Conservation (phyloP, 2,888 invertebrate genomes). For the Acleris sparsana region DNA sequence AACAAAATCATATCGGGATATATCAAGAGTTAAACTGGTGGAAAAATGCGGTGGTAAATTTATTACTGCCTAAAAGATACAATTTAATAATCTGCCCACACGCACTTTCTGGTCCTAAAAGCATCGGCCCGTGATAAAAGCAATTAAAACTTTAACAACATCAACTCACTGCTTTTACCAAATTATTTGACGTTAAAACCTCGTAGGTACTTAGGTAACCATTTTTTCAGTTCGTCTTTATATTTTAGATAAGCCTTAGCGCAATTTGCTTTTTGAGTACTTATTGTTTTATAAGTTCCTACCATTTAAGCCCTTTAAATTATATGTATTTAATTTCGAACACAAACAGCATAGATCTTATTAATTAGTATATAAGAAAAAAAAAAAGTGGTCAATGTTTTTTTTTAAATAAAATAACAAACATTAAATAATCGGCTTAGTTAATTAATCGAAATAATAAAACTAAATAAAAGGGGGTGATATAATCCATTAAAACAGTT, state of each 20-base stretch:
- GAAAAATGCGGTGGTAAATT: conserved; percentile 46
- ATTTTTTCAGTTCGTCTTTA: background rate
- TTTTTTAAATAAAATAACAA: too few species aligned
- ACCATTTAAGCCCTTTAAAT: too few species aligned
- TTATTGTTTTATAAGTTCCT: too few species aligned
- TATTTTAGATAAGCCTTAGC: background rate
- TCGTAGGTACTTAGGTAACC: background rate
- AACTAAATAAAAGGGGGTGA: too few species aligned
- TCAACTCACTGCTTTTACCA: conserved; percentile 51
- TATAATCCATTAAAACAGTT: too few species aligned
- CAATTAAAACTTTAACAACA: conserved; percentile 79
- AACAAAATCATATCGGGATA: conserved; percentile 16
- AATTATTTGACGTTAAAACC: conserved; percentile 29
- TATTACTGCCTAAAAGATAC: conserved; percentile 60
- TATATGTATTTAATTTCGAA: too few species aligned
- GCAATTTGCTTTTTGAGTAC: too few species aligned
- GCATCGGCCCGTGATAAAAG: conserved; percentile 72
- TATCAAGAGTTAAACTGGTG: conserved; percentile 44
- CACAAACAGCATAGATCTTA: too few species aligned
- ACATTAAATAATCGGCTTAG: too few species aligned
- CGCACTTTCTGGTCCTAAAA: conserved; percentile 69
- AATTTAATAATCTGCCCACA: conserved; percentile 68
- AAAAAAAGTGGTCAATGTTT: too few species aligned
- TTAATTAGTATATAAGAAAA: too few species aligned
- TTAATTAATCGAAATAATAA: too few species aligned